Evolutionary conservation across 2,888 invertebrate genomes (phyloP).

Genomic region (Pristionchus maxplancki): DNA sequence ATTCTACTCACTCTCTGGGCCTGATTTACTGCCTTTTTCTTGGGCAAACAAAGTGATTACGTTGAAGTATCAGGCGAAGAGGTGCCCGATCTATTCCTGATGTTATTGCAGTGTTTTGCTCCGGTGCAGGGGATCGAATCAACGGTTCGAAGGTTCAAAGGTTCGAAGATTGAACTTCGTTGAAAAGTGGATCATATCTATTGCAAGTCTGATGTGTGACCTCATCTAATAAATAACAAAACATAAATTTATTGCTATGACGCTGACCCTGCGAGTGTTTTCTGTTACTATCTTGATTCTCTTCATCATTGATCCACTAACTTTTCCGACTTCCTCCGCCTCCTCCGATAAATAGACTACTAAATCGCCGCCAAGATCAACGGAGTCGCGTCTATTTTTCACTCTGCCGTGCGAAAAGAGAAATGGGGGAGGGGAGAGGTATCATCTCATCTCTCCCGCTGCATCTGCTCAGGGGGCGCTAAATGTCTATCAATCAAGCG

Average conservation of each 20-base stretch:
- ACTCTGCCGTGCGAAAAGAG: background rate
- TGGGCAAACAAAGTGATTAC: constrained; percentile 41
- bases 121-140: too few species aligned
- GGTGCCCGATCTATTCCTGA: background rate
- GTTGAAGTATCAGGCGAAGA: background rate
- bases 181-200: background rate
- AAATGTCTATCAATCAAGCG: constrained; percentile 42
- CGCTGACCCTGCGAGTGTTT: too few species aligned
- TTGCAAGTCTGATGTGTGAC: too few species aligned
- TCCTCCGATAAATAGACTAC: constrained; percentile 42
- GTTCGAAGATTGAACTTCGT: background rate
- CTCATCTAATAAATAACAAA: too few species aligned
- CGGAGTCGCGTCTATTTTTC: constrained; percentile 23
- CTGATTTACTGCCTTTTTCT: constrained; percentile 21
- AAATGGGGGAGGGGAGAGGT: constrained; percentile 22
- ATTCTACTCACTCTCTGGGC: background rate
- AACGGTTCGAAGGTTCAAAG: too few species aligned
- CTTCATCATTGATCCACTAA: background rate
- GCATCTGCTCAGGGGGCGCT: constrained; percentile 18
- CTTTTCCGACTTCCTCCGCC: background rate
- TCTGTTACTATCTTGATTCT: too few species aligned
- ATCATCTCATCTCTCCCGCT: constrained; percentile 1
- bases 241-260: too few species aligned
- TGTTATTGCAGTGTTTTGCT: background rate
- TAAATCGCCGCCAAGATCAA: constrained; percentile 29